Conservation (phyloP, 2,888 invertebrate genomes). For the Athalia cordata region DNA sequence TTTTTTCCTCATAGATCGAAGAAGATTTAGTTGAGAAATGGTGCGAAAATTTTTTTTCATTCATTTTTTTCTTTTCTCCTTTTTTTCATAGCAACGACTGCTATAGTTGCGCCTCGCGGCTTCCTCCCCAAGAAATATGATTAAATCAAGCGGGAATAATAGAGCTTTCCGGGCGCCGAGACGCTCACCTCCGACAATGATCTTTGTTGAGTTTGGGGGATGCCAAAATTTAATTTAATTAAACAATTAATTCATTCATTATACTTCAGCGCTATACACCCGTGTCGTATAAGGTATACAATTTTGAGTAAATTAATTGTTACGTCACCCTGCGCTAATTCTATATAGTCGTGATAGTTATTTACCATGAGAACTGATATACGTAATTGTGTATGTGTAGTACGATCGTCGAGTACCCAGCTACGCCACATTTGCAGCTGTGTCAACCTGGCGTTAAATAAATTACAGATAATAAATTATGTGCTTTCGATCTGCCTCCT, state of each 20-base stretch:
- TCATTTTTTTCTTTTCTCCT: too few species aligned
- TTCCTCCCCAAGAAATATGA: neutral
- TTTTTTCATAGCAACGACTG: neutral
- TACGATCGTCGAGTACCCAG: conserved; percentile 1
- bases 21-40: too few species aligned
- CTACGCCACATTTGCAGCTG: conserved; percentile 23
- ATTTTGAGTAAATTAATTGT: conserved; percentile 16
- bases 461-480: conserved; percentile 21
- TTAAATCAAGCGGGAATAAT: too few species aligned
- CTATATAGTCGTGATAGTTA: neutral
- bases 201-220: neutral
- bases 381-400: neutral
- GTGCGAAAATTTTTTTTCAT: too few species aligned
- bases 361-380: neutral
- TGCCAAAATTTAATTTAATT: conserved; percentile 16
- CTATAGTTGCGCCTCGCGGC: neutral
- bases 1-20: too few species aligned
- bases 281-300: too few species aligned
- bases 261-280: neutral
- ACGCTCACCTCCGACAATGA: conserved; percentile 11
- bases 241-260: conserved; percentile 14
- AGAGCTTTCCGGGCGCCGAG: neutral
- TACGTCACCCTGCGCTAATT: conserved; percentile 23
- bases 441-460: conserved; percentile 27
- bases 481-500: neutral